These are phyloP conservation scores for Chaetoderma sp. DNA, from an alignment of 2,888 invertebrate genomes.

Conservation along the genomic window DNA sequence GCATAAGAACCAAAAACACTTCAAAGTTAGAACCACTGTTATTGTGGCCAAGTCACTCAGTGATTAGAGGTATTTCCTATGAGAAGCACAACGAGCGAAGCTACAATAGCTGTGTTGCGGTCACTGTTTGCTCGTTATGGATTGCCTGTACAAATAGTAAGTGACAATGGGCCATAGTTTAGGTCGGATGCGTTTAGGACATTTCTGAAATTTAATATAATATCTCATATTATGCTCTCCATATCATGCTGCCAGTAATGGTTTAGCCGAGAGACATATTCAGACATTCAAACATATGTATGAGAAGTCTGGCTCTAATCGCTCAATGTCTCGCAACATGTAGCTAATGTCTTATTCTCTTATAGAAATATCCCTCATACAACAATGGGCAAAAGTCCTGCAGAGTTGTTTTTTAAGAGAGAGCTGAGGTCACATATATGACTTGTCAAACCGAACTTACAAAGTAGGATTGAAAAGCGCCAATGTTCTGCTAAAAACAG, in stretches of 20 bases:
- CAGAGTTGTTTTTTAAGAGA: too few relatives aligned
- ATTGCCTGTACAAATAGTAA: conserved; percentile 49
- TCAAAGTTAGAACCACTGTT: conserved; percentile 41
- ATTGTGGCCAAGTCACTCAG: conserved; percentile 67
- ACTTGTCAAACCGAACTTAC: too few relatives aligned
- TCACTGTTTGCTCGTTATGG: conserved; percentile 47
- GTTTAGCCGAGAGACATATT: conserved; percentile 49
- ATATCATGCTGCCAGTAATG: conserved; percentile 52
- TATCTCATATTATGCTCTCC: conserved; percentile 42
- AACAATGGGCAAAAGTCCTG: too few relatives aligned
- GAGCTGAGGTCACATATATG: too few relatives aligned
- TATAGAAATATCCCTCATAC: too few relatives aligned
- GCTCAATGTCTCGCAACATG: too few relatives aligned
- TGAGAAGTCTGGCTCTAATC: too few relatives aligned
- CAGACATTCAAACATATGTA: conserved; percentile 43
- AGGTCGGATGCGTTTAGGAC: conserved; percentile 41
- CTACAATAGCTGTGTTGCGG: conserved; percentile 37
- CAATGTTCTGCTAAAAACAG: too few relatives aligned
- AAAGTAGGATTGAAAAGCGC: too few relatives aligned
- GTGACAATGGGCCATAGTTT: conserved; percentile 60
- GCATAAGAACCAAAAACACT: conserved; percentile 31
- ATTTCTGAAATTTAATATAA: conserved; percentile 39
- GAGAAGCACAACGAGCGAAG: conserved; percentile 20
- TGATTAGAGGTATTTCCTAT: conserved; percentile 65
- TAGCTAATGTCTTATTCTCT: too few relatives aligned